phyloP scores from a whole-genome alignment of 1,140 invertebrate species.

The Drosophila lacteicornis region DNA sequence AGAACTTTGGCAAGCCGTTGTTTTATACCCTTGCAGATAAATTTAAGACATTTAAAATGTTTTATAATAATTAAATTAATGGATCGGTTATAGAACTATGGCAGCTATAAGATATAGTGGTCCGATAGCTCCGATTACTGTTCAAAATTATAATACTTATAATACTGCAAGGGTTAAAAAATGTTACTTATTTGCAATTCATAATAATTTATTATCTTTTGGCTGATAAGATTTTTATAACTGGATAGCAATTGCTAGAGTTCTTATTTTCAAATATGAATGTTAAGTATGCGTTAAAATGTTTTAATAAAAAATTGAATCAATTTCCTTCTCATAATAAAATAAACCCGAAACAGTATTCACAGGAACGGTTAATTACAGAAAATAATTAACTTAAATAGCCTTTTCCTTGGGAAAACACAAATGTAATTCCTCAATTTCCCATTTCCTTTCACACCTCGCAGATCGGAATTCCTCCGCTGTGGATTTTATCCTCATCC shows the following conservation, averaged over 20 bases:
- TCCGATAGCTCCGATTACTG: no score
- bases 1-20: no score
- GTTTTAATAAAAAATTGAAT: background rate
- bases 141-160: no score
- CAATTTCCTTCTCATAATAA: background rate
- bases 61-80: no score
- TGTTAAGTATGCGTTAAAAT: no score
- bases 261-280: background rate
- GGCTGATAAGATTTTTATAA: no score
- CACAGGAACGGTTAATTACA: background rate
- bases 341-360: background rate
- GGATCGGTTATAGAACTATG: no score
- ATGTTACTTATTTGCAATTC: background rate
- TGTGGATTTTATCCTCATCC: conserved; percentile 10
- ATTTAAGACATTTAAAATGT: no score
- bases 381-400: background rate
- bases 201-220: background rate
- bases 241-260: background rate
- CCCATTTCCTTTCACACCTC: conserved; percentile 14
- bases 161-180: no score
- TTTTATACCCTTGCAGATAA: no score
- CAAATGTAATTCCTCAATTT: conserved; percentile 3
- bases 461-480: conserved; percentile 7
- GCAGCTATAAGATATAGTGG: no score
- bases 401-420: background rate